A percentile compares a stretch with the other conserved stretches of the same genome.
These are phyloP conservation scores for Eulemur mongoz DNA, from an alignment of 2,797 vertebrate species.

Conservation along the genomic window DNA sequence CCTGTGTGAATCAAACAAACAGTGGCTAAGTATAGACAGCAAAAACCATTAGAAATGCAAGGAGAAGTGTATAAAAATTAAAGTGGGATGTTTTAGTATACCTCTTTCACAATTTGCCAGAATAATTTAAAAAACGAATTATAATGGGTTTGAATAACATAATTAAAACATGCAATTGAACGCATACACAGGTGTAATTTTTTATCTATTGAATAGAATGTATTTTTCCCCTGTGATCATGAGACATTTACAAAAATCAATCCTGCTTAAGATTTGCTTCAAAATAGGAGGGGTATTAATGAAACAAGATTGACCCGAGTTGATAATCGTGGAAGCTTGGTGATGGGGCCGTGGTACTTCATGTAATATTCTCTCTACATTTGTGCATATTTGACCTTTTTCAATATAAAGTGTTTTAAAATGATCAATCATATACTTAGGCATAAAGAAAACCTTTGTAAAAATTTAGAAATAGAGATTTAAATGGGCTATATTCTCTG, in stretches of 20 bases:
- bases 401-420: neutral
- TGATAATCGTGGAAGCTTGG: neutral
- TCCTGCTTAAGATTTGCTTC: neutral
- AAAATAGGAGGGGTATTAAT: neutral
- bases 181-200: neutral
- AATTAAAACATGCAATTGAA: neutral
- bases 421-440: neutral
- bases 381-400: neutral
- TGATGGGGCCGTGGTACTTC: neutral
- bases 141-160: neutral
- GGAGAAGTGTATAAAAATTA: neutral
- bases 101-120: neutral
- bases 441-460: neutral
- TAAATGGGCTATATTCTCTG: neutral
- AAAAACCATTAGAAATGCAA: constrained; percentile 12
- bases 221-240: neutral
- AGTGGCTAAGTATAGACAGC: neutral
- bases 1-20: neutral
- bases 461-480: neutral
- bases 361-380: neutral
- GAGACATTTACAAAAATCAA: neutral
- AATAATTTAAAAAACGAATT: neutral
- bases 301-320: neutral
- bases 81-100: neutral
- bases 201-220: neutral